Evolutionary conservation across 2,797 vertebrate genomes (phyloP).

Genomic region (Melanotaenia boesemani): DNA sequence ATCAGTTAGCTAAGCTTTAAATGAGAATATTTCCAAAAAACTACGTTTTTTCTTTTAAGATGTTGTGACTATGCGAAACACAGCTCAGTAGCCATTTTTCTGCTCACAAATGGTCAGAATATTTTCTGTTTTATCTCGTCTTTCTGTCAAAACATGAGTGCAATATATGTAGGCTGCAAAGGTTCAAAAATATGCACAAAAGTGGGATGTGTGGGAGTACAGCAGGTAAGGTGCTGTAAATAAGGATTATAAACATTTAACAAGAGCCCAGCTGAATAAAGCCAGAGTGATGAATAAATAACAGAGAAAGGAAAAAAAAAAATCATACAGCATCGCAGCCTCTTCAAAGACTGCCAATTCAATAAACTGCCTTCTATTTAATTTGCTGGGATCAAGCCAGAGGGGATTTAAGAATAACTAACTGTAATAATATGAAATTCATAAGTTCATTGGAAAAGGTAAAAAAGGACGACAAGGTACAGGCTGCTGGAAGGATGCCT

Average conservation of each 20-base stretch:
- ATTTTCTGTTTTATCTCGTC: slow-evolving; percentile 4
- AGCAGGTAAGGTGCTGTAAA: slow-evolving; percentile 31
- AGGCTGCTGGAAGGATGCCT: slow-evolving; percentile 47
- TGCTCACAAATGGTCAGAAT: neutral
- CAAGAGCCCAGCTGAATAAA: slow-evolving; percentile 35
- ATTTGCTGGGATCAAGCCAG: slow-evolving; percentile 76
- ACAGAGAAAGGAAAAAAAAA: slow-evolving; percentile 31
- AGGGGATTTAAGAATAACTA: slow-evolving; percentile 77
- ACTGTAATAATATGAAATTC: slow-evolving; percentile 78
- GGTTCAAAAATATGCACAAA: slow-evolving; percentile 12
- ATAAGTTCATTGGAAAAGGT: slow-evolving; percentile 67
- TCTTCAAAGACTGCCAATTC: slow-evolving; percentile 71
- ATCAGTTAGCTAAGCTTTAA: neutral
- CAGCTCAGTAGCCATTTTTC: neutral
- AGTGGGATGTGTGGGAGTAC: slow-evolving; percentile 19
- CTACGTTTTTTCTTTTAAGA: neutral
- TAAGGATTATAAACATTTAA: slow-evolving; percentile 39
- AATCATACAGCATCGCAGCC: slow-evolving; percentile 55
- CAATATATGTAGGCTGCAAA: neutral
- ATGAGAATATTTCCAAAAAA: neutral
- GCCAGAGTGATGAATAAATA: slow-evolving; percentile 27
- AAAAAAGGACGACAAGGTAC: slow-evolving; percentile 31
- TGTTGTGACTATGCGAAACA: neutral
- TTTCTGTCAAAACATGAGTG: slow-evolving; percentile 10
- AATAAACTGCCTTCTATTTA: slow-evolving; percentile 79